phyloP scores from a whole-genome alignment of 2,888 invertebrate genomes.

The Chydorus sphaericus region DNA sequence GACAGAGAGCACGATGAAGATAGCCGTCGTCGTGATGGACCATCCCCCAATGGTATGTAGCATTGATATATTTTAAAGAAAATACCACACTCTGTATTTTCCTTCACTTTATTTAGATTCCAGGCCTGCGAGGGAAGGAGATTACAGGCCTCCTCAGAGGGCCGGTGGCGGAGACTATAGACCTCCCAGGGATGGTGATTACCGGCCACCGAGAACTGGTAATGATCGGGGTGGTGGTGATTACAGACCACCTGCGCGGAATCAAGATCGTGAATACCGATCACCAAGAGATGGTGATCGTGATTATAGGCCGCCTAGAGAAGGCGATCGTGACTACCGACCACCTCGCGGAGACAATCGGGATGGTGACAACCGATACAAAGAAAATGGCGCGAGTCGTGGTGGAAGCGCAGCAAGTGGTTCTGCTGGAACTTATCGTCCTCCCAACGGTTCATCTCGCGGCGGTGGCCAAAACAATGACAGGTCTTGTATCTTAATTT shows the following conservation, averaged over 20 bases:
- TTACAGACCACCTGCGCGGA: not conserved
- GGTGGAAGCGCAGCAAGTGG: conserved; percentile 23
- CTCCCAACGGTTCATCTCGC: conserved; percentile 1
- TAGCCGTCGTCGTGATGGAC: not conserved
- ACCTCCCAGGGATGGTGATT: not conserved
- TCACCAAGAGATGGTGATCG: conserved; percentile 31
- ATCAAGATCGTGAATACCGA: too few relatives aligned
- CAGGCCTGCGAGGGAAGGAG: not conserved
- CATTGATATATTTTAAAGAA: too few relatives aligned
- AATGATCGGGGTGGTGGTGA: not conserved
- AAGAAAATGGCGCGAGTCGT: conserved; percentile 19
- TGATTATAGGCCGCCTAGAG: conserved; percentile 21
- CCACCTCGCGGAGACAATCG: conserved; percentile 14
- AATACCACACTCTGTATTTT: too few relatives aligned
- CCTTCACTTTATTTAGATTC: too few relatives aligned
- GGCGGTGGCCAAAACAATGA: not conserved
- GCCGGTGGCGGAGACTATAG: not conserved
- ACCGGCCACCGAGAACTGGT: not conserved
- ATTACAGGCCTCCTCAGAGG: not conserved
- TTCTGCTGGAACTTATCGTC: conserved; percentile 11
- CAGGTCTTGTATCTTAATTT: not conserved
- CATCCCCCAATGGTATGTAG: not conserved
- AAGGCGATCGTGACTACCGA: conserved; percentile 17
- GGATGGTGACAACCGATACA: not conserved
- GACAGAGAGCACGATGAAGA: conserved; percentile 4